phyloP scores from a whole-genome alignment of 2,113 vertebrate genomes.

The Bombycilla garrulus region DNA sequence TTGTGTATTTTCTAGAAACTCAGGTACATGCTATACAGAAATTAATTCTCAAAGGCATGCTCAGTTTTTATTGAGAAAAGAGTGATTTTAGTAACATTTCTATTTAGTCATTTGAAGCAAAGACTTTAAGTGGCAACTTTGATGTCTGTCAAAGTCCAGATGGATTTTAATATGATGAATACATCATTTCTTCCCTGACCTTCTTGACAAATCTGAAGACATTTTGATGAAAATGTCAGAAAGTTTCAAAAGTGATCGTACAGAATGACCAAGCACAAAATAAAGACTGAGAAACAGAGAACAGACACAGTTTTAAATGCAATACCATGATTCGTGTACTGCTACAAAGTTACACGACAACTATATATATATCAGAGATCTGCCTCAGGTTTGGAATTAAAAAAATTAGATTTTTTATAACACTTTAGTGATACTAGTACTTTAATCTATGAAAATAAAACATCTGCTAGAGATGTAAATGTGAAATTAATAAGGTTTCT shows the following conservation, averaged over 20 bases:
- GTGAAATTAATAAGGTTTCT: conserved; percentile 48
- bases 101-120: neutral
- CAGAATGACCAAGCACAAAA: neutral
- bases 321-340: neutral
- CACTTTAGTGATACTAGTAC: neutral
- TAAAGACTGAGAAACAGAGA: neutral
- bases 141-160: neutral
- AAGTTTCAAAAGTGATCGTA: neutral
- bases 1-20: neutral
- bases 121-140: neutral
- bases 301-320: neutral
- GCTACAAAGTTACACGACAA: neutral
- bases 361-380: neutral
- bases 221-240: neutral
- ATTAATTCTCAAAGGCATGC: neutral
- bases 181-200: neutral
- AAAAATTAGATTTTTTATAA: neutral
- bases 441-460: conserved; percentile 21
- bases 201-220: neutral
- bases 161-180: neutral
- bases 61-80: neutral
- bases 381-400: neutral
- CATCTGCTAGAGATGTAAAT: conserved; percentile 28
- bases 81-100: neutral
- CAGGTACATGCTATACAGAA: neutral